These are phyloP conservation scores for Lamproptera curius DNA, from an alignment of 2,888 invertebrate genomes.

Conservation along the genomic window DNA sequence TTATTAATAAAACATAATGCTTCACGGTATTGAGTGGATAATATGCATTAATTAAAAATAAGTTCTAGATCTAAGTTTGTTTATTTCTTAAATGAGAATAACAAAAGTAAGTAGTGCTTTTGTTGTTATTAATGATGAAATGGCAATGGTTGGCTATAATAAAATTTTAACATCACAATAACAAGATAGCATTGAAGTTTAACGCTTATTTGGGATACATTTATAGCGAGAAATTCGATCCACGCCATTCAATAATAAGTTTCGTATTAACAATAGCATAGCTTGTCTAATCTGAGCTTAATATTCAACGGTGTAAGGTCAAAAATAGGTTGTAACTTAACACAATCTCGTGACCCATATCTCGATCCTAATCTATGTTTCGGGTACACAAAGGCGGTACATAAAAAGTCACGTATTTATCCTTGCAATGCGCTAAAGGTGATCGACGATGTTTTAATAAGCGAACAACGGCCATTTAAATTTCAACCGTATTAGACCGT, in stretches of 20 bases:
- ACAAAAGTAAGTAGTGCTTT: too few species aligned
- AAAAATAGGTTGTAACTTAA: background rate
- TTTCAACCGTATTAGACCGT: background rate
- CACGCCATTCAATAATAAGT: background rate
- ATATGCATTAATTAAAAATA: too few species aligned
- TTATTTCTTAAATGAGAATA: too few species aligned
- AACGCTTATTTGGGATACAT: too few species aligned
- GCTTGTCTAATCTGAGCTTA: background rate
- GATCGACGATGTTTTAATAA: background rate
- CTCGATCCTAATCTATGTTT: background rate
- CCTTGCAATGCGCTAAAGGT: background rate
- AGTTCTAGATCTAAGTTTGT: too few species aligned
- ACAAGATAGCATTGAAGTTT: too few species aligned
- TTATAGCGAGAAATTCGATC: background rate
- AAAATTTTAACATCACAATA: too few species aligned
- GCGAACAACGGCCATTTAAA: too few species aligned
- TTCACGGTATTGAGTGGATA: too few species aligned
- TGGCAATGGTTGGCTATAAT: too few species aligned
- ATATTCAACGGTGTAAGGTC: background rate
- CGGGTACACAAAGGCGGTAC: background rate
- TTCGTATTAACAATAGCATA: background rate
- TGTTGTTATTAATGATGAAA: too few species aligned
- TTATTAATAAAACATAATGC: too few species aligned
- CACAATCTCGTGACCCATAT: background rate
- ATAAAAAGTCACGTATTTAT: slow-evolving; percentile 1